Evolutionary conservation across 2,797 vertebrate genomes (phyloP), one percentile per base, ranked within the genome.

Genomic region (Acrossocheilus fasciatus): DNA sequence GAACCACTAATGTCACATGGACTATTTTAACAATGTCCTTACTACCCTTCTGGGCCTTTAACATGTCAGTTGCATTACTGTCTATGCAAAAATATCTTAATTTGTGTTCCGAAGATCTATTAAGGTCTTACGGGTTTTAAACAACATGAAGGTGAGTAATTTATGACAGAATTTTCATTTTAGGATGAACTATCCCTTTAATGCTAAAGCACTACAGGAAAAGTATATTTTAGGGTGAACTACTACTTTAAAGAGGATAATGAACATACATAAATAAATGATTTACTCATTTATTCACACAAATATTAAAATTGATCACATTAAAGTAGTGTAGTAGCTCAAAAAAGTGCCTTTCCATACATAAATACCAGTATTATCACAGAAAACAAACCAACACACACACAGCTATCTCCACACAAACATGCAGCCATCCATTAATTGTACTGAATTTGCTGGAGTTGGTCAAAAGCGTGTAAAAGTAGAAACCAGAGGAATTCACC

Each of bases 351-450:
- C 12, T 69, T 36, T 50, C 10, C 11, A 17, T 69, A 47, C 18
- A 69, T 41, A 39, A 54, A 54, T 12, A n/a, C 36, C 6, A 17
- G 75, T 8, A 41, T 77, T 15, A 79, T 30, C 23, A 62, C 14
- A 45, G 23, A 54, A 69, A 81, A 81, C 18, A 69, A 20, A 34
- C 59, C 54, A 79, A 69, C 45, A 50, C 30, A 69, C 47, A 52
- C 11, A 20, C 12, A 41, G 47, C 47, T 52, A 82, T 54, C 17
- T 82, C 47, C 20, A 70, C 66, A 54, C 20, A 57, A 43, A 30
- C 23, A 74, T 75, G 17, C 39, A 62, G 18, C 34, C 41, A 81
- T 68, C 20, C 45, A 81, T 52, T 80, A 47, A 45, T 20, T 82
- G 4, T 26, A 64, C 39, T 66, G 43, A 30, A n/a, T 52, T 41